Conservation (phyloP, 2,888 invertebrate genomes). For the Rhyacophila evoluta region DNA sequence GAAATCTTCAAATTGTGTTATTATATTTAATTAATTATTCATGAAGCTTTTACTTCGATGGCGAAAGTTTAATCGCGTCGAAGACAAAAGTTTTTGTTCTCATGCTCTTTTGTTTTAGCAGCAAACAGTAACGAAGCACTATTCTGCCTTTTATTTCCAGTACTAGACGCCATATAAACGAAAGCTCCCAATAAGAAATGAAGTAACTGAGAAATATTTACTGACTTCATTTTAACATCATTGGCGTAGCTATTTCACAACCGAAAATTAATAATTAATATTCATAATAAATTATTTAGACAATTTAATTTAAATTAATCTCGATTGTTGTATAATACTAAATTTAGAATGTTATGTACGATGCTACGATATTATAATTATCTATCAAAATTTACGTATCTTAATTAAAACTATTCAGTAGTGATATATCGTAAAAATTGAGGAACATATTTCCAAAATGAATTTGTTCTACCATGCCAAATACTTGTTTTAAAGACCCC, state of each 20-base stretch:
- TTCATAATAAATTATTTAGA: too few species aligned
- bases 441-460: too few species aligned
- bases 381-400: too few species aligned
- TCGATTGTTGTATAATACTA: too few species aligned
- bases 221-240: neutral
- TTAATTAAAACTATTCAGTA: too few species aligned
- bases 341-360: too few species aligned
- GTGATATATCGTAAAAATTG: too few species aligned
- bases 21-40: neutral
- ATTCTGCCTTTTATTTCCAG: neutral
- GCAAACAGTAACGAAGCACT: neutral
- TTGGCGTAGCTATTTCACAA: neutral
- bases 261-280: too few species aligned
- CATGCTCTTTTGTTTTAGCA: neutral
- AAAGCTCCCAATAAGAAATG: neutral
- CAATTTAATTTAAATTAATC: too few species aligned
- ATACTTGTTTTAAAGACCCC: too few species aligned
- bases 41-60: neutral
- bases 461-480: too few species aligned
- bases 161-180: neutral
- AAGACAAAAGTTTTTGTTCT: neutral
- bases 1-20: neutral
- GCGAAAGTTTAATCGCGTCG: neutral
- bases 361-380: too few species aligned
- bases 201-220: slow-evolving; percentile 14